phyloP scores from a whole-genome alignment of 2,888 invertebrate genomes.

The Mesoligia furuncula region DNA sequence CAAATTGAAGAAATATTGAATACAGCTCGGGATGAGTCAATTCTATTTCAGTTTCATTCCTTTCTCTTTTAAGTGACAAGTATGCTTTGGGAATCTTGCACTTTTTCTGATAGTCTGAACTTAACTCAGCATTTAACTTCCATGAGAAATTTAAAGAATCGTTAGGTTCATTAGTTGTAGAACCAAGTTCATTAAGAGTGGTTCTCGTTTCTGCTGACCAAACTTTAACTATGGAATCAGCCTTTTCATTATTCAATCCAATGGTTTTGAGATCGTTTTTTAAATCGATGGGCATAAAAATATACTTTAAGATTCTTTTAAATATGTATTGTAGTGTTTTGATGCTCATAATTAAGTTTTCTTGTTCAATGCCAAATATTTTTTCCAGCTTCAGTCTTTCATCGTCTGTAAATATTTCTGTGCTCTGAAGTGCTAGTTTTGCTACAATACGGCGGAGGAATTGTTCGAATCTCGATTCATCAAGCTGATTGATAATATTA shows the following conservation, averaged over 20 bases:
- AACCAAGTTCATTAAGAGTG: slow-evolving; percentile 79
- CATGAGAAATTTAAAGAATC: slow-evolving; percentile 78
- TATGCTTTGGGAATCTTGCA: slow-evolving; percentile 85
- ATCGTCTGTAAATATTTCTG: slow-evolving; percentile 83
- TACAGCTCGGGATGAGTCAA: slow-evolving; percentile 84
- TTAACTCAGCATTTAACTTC: slow-evolving; percentile 85
- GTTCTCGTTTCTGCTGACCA: slow-evolving; percentile 84
- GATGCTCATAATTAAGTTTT: slow-evolving; percentile 77
- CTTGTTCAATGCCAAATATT: slow-evolving; percentile 82
- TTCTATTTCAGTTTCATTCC: slow-evolving; percentile 79
- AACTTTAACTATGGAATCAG: slow-evolving; percentile 81
- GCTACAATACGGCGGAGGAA: slow-evolving; percentile 81
- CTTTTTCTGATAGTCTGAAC: slow-evolving; percentile 84
- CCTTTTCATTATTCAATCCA: slow-evolving; percentile 80
- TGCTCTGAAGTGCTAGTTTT: slow-evolving; percentile 79
- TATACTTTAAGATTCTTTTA: slow-evolving; percentile 82
- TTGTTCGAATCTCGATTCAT: slow-evolving; percentile 84
- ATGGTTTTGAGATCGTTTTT: slow-evolving; percentile 79
- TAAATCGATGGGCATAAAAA: slow-evolving; percentile 85
- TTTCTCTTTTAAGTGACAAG: slow-evolving; percentile 71
- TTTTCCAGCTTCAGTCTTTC: slow-evolving; percentile 81
- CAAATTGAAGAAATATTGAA: slow-evolving; percentile 84
- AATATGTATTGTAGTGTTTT: slow-evolving; percentile 83
- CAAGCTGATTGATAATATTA: slow-evolving; percentile 78
- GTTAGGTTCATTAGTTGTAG: slow-evolving; percentile 69